A percentile compares a stretch with the other conserved stretches of the same genome.
These are phyloP conservation scores for Musca vetustissima DNA, from an alignment of 1,140 invertebrate genomes.

Conservation along the genomic window DNA sequence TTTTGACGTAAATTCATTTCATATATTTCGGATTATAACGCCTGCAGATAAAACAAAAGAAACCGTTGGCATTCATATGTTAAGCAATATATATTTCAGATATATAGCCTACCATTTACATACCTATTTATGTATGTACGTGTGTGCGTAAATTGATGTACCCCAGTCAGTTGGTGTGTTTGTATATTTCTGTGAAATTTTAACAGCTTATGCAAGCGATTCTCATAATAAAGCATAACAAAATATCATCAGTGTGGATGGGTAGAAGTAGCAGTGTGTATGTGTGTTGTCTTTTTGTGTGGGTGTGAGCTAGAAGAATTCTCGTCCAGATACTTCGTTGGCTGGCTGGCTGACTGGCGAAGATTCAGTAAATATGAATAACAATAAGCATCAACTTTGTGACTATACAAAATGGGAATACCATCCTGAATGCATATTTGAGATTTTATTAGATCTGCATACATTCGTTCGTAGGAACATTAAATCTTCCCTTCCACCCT, in stretches of 20 bases:
- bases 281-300: neutral
- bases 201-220: constrained; percentile 4
- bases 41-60: constrained; percentile 19
- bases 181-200: neutral
- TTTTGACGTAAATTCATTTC: no score
- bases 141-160: no score
- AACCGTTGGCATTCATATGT: constrained; percentile 8
- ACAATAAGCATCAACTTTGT: constrained; percentile 9
- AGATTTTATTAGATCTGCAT: no score
- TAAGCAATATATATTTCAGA: neutral
- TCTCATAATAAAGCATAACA: neutral
- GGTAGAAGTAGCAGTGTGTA: no score
- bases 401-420: neutral
- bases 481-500: no score
- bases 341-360: no score
- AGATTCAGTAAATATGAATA: constrained; percentile 4
- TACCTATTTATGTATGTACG: no score
- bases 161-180: no score
- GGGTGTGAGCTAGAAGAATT: neutral
- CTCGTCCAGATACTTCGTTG: no score
- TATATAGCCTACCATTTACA: no score
- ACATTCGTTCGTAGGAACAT: neutral
- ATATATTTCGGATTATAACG: constrained; percentile 8
- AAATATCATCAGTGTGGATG: no score
- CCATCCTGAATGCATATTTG: no score